phyloP scores from a whole-genome alignment of 2,797 vertebrate genomes.

The Heteromormyrus szaboi region DNA sequence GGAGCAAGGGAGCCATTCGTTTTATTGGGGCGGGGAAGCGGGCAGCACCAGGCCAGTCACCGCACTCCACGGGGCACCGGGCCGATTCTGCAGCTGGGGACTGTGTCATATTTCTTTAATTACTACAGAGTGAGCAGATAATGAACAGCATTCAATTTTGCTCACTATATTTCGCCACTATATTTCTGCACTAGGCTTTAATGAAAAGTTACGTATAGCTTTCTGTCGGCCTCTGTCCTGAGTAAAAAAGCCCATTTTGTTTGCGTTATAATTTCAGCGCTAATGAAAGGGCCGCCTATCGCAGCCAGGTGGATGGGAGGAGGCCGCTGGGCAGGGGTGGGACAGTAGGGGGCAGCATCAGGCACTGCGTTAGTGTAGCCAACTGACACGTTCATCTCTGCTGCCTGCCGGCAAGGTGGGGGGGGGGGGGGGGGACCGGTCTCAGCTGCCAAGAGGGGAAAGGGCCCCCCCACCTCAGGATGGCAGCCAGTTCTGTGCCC shows the following conservation, averaged over 20 bases:
- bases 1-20: neutral
- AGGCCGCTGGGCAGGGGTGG: slow-evolving; percentile 5
- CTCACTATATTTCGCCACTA: slow-evolving; percentile 24
- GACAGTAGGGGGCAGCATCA: slow-evolving; percentile 10
- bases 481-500: slow-evolving; percentile 22
- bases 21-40: neutral
- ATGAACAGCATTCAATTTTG: slow-evolving; percentile 53
- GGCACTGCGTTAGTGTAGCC: neutral
- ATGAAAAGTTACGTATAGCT: slow-evolving; percentile 33
- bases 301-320: neutral
- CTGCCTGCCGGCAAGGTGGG: neutral
- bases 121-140: slow-evolving; percentile 43
- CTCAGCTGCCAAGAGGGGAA: slow-evolving; percentile 38
- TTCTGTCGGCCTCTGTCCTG: neutral
- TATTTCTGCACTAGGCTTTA: slow-evolving; percentile 34
- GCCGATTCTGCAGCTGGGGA: neutral
- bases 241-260: neutral
- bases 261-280: neutral
- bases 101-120: slow-evolving; percentile 34
- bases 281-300: neutral
- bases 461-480: slow-evolving; percentile 10
- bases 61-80: neutral
- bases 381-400: neutral
- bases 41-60: neutral
- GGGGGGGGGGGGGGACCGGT: slow-evolving; percentile 13